Conservation (phyloP, 2,797 vertebrate genomes). For the Sebastes hopkinsi region DNA sequence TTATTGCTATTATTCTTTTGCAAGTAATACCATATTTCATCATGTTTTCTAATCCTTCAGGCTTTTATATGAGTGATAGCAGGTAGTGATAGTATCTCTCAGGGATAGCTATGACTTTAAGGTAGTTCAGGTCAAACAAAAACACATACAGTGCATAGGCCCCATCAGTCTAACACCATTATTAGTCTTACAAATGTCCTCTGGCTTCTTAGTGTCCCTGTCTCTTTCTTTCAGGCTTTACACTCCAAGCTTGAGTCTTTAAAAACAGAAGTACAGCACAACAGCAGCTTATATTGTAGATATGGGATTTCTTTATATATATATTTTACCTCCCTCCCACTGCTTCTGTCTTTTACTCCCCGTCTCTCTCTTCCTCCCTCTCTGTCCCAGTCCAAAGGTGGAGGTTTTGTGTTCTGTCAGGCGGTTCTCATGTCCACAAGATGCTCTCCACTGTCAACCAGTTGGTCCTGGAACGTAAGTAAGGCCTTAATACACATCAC, state of each 20-base stretch:
- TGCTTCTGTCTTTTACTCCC: neutral
- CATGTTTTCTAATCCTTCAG: neutral
- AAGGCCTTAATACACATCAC: conserved; percentile 46
- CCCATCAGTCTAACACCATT: neutral
- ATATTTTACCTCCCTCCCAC: neutral
- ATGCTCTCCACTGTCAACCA: conserved; percentile 81
- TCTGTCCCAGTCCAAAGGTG: conserved; percentile 48
- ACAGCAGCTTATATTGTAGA: conserved; percentile 16
- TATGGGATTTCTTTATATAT: neutral
- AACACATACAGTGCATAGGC: neutral
- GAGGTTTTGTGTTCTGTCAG: conserved; percentile 59
- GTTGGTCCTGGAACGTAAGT: conserved; percentile 79
- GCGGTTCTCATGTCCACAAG: conserved; percentile 54
- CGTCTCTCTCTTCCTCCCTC: neutral
- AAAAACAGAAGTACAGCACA: conserved; percentile 41
- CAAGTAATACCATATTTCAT: neutral
- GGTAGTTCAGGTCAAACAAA: neutral
- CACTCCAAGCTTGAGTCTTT: conserved; percentile 45
- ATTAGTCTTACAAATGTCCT: conserved; percentile 1
- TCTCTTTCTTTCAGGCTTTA: conserved; percentile 19
- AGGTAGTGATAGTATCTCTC: neutral
- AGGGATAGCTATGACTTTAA: conserved; percentile 10
- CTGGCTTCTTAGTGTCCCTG: neutral
- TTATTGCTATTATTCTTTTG: neutral
- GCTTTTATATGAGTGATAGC: neutral